Percentiles rank a stretch among this genome's conserved stretches.
Conservation (phyloP, 1,140 invertebrate species). For the Ganaspis sp. region DNA sequence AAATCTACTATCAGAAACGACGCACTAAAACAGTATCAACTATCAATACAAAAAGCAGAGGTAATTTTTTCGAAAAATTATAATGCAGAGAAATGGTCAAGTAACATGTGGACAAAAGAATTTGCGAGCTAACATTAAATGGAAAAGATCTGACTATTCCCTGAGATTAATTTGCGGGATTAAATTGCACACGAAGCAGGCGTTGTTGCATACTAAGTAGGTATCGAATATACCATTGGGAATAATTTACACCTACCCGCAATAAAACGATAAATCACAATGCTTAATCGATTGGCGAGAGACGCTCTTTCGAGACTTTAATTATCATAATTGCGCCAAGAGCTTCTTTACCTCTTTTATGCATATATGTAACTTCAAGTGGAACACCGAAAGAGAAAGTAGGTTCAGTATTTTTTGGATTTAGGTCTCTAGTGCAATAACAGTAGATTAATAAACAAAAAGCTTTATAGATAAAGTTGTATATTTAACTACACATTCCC, state of each 20-base stretch:
- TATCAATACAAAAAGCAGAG: background rate
- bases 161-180: slow-evolving; percentile 10
- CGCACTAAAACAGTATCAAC: background rate
- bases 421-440: background rate
- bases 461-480: too few species aligned
- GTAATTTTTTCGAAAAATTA: too few species aligned
- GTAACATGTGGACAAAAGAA: too few species aligned
- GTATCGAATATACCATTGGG: slow-evolving; percentile 20
- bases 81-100: too few species aligned
- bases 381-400: background rate
- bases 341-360: background rate
- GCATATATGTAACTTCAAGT: background rate
- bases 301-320: slow-evolving; percentile 1
- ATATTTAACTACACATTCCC: too few species aligned
- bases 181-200: background rate
- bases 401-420: background rate
- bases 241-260: slow-evolving; percentile 18
- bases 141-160: background rate
- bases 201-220: slow-evolving; percentile 23
- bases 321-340: slow-evolving; percentile 20
- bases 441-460: too few species aligned
- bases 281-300: background rate
- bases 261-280: slow-evolving; percentile 25
- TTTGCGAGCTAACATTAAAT: background rate
- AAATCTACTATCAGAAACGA: background rate